Percentiles rank a stretch among this genome's conserved stretches.
Evolutionary conservation across 53 echinoderm and acorn worm genomes (phyloP).

Genomic region (Mesocentrotus franciscanus): DNA sequence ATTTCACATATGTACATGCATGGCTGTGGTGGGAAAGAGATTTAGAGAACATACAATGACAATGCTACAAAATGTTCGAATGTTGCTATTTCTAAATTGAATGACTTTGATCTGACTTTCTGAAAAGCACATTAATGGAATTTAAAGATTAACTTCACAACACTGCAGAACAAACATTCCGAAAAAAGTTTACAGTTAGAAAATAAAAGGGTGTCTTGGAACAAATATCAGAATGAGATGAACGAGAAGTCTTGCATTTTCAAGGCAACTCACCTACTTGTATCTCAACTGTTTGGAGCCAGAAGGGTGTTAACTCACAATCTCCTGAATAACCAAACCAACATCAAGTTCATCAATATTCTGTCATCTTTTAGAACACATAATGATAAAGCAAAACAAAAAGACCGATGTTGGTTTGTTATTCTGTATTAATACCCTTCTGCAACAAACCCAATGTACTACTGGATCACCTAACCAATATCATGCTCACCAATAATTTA

Average conservation of each 20-base stretch:
- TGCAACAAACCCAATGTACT: too few species aligned
- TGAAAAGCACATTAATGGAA: not conserved
- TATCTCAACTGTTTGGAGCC: too few species aligned
- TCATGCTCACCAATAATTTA: too few species aligned
- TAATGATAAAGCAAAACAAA: too few species aligned
- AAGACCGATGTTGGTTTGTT: too few species aligned
- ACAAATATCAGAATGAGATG: too few species aligned
- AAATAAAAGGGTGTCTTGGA: not conserved
- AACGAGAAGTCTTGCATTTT: too few species aligned
- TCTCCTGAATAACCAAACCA: not conserved
- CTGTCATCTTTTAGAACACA: not conserved
- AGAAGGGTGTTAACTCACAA: too few species aligned
- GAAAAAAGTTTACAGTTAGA: not conserved
- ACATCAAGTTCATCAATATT: not conserved
- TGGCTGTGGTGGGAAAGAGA: not conserved
- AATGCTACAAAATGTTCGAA: not conserved
- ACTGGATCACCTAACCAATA: too few species aligned
- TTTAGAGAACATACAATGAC: not conserved
- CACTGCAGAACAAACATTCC: not conserved
- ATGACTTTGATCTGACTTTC: not conserved
- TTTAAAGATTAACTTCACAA: not conserved
- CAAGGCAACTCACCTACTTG: too few species aligned
- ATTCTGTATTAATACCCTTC: too few species aligned
- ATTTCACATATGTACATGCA: not conserved
- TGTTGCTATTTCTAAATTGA: conserved; percentile 1